Base-by-base conservation (phyloP, 2,113 vertebrate species). In the Phaethon lepturus region DNA sequence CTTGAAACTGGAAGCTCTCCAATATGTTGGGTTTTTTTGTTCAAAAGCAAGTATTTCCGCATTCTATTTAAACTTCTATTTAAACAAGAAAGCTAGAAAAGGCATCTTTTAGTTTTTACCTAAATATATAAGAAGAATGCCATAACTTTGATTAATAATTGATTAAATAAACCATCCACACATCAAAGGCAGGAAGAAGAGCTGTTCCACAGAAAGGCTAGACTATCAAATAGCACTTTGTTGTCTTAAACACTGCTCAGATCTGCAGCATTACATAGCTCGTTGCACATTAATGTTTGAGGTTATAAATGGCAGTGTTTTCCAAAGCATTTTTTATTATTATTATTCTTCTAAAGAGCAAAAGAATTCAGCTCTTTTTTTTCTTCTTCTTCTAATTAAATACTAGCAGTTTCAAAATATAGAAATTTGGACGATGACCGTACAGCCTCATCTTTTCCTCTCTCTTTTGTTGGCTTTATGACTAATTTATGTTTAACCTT, bases 81-180 rank as follows among this genome's bases (percentile, higher is more conserved):
- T 98, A 97, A 98, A 98, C 98, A 98, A 97, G 98, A 98, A 99
- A 98, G 98, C 97, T 64, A 94, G 91, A 94, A 97, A 98, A 98
- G 97, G 93, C 98, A 96, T 99, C 99, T 99, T 99, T 99, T 99
- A 98, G 98, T 99, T 99, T 96, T 98, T 97, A 98, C 98, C 99
- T 99, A 99, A 99, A 99, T 98, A 98, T 98, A 98, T 98, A 98
- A 98, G 98, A 97, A 98, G 97, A 98, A 98, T 98, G 98, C 98
- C 98, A 93, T 94, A 97, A 99, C 99, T 99, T 99, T 99, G 99
- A 99, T 99, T 98, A 99, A 99, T 99, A 99, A 99, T 99, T 99
- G 99, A 99, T 99, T 99, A 99, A 99, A 99, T 97, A 97, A 99
- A 98, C 98, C 98, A 96, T 97, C 94, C 97, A 71, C 91, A 98